Percentiles rank a stretch among this genome's conserved stretches.
phyloP scores from a whole-genome alignment of 2,888 invertebrate species.

The Ptycholaimellus sp. region DNA sequence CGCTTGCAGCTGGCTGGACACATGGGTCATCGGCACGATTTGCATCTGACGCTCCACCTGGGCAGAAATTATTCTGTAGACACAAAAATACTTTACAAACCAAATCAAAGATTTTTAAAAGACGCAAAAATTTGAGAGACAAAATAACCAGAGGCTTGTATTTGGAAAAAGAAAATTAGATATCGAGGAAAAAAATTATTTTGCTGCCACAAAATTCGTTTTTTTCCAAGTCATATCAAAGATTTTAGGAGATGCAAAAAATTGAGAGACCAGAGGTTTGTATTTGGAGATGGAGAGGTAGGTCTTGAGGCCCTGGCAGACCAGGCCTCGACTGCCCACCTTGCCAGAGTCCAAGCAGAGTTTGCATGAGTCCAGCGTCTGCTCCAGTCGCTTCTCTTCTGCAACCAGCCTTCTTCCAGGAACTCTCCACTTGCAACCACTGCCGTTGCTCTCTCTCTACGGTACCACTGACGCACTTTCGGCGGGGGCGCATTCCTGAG shows the following conservation, averaged over 20 bases:
- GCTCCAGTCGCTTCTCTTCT: slow-evolving; percentile 45
- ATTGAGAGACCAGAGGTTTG: background rate
- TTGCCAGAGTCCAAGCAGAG: slow-evolving; percentile 55
- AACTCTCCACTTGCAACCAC: no score
- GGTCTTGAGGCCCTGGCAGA: slow-evolving; percentile 47
- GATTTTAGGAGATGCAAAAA: background rate
- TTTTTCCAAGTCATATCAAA: no score
- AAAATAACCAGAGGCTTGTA: no score
- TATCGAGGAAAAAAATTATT: background rate
- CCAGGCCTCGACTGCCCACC: slow-evolving; percentile 57
- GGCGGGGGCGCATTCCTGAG: no score
- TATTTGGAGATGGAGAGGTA: background rate
- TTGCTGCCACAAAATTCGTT: no score
- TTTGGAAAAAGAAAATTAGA: slow-evolving; percentile 1
- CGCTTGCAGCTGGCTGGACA: slow-evolving; percentile 48
- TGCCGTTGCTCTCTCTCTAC: no score
- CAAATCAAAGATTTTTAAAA: slow-evolving; percentile 1
- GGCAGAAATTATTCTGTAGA: no score
- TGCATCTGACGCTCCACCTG: no score
- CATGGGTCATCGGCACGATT: slow-evolving; percentile 58
- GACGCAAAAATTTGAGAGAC: background rate
- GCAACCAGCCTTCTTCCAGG: slow-evolving; percentile 14
- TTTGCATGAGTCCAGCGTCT: slow-evolving; percentile 50
- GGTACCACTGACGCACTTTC: no score
- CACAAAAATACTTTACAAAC: no score